A percentile compares a stretch with the other conserved stretches of the same genome.
Evolutionary conservation across 1,140 invertebrate genomes (phyloP).

Genomic region (Papilio polytes): DNA sequence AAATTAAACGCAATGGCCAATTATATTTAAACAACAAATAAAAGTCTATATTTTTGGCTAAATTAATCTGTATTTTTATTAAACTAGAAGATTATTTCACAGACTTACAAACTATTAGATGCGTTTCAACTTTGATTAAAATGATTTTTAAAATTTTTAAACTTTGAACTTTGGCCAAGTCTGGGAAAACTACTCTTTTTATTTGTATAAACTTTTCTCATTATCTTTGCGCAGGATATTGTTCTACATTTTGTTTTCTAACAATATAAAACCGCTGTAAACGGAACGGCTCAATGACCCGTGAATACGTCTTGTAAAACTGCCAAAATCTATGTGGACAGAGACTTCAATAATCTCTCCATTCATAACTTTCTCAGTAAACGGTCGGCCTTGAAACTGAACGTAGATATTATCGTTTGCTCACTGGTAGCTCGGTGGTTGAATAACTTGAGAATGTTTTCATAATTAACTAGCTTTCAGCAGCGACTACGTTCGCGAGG

Average conservation of each 20-base stretch:
- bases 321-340: slow-evolving; percentile 2
- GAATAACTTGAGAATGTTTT: neutral
- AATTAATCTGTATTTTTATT: too few relatives aligned
- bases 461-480: too few relatives aligned
- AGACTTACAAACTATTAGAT: too few relatives aligned
- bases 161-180: neutral
- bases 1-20: too few relatives aligned
- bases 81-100: too few relatives aligned
- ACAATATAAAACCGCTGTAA: neutral
- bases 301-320: slow-evolving; percentile 5
- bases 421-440: neutral
- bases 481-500: too few relatives aligned
- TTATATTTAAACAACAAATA: too few relatives aligned
- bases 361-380: neutral
- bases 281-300: neutral
- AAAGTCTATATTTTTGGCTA: too few relatives aligned
- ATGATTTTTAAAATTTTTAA: neutral
- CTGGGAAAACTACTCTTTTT: neutral
- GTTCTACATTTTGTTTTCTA: slow-evolving; percentile 1
- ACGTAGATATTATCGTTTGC: neutral
- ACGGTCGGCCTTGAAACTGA: neutral
- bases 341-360: slow-evolving; percentile 1
- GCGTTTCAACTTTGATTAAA: neutral
- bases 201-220: neutral
- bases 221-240: neutral